phyloP scores from a whole-genome alignment of 2,113 vertebrate species.

The Muscicapa adusta region DNA sequence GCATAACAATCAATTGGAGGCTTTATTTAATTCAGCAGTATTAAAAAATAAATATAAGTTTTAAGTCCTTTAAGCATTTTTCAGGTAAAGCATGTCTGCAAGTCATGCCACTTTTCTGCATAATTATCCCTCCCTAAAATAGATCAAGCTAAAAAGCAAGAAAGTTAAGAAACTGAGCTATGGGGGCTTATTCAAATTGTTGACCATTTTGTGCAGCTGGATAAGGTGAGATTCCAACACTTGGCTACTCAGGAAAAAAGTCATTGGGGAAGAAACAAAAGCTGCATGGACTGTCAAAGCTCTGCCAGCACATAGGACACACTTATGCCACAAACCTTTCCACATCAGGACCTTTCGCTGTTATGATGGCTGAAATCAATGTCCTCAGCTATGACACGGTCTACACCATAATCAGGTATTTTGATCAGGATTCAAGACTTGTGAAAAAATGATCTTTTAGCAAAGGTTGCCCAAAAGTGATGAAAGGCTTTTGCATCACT shows the following conservation, averaged over 20 bases:
- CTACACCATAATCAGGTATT: background rate
- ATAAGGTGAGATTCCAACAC: background rate
- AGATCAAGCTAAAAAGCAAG: background rate
- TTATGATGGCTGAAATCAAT: background rate
- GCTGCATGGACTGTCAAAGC: background rate
- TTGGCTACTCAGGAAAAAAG: background rate
- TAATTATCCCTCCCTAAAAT: background rate
- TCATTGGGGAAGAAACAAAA: background rate
- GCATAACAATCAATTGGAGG: background rate
- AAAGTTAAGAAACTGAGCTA: background rate
- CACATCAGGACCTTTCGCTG: background rate
- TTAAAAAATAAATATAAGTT: background rate
- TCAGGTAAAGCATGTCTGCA: background rate
- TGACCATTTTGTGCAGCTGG: background rate
- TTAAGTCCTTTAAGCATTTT: background rate
- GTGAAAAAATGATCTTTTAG: background rate
- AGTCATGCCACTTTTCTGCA: background rate
- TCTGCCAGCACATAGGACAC: background rate
- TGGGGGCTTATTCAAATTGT: background rate
- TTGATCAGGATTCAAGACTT: constrained; percentile 8
- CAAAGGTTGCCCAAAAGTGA: background rate
- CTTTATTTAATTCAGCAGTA: background rate
- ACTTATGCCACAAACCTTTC: background rate
- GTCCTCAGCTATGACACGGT: background rate
- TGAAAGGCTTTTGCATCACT: background rate